These are phyloP conservation scores for Criorhina ranunculi DNA, from an alignment of 2,888 invertebrate genomes.

Conservation along the genomic window DNA sequence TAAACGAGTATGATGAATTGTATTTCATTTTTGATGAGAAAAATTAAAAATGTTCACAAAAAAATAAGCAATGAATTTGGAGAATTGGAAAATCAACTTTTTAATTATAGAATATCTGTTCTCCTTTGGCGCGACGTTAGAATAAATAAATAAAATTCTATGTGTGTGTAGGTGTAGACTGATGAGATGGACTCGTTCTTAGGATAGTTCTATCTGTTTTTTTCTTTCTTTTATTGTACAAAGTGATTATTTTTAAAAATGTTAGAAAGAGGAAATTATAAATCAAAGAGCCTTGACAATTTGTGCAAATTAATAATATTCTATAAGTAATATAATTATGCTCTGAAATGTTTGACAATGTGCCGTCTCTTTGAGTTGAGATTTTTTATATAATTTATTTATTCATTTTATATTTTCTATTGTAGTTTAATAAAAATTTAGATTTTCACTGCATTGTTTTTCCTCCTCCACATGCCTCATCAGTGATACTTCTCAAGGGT, in stretches of 20 bases:
- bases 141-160: conserved; percentile 57
- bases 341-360: conserved; percentile 3
- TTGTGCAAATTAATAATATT: conserved; percentile 38
- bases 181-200: conserved; percentile 30
- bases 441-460: no score
- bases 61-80: conserved; percentile 24
- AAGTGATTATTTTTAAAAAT: conserved; percentile 59
- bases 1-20: conserved; percentile 8
- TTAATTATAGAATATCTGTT: conserved; percentile 60
- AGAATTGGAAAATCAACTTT: conserved; percentile 28
- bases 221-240: conserved; percentile 34
- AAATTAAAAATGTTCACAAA: conserved; percentile 9
- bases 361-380: background rate
- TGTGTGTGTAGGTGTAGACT: conserved; percentile 40
- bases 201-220: background rate
- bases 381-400: background rate
- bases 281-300: conserved; percentile 49
- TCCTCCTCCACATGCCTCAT: no score
- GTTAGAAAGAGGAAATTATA: conserved; percentile 55
- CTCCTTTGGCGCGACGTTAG: conserved; percentile 33
- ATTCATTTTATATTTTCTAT: no score
- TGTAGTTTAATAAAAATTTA: no score
- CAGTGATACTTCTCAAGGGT: no score
- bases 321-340: background rate
- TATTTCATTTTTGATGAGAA: conserved; percentile 33